Conservation (phyloP, 2,888 invertebrate genomes). For the Muscina levida region DNA sequence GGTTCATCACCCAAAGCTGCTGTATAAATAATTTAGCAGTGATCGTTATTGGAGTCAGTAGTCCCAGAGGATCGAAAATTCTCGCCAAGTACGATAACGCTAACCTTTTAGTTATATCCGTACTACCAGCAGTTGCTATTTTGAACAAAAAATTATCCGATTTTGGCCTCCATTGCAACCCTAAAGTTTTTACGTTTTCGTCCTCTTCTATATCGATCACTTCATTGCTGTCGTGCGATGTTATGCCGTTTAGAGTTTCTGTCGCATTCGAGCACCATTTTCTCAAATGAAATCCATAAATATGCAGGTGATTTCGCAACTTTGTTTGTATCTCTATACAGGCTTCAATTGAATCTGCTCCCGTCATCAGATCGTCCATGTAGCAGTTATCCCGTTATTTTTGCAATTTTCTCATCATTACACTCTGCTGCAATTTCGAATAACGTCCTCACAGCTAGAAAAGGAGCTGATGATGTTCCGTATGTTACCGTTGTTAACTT, state of each 20-base stretch:
- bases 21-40: too few relatives aligned
- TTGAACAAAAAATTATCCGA: too few relatives aligned
- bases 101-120: too few relatives aligned
- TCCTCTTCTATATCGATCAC: too few relatives aligned
- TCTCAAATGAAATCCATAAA: not conserved
- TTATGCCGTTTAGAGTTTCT: not conserved
- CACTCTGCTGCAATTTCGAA: slow-evolving; percentile 32
- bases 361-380: slow-evolving; percentile 53
- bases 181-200: too few relatives aligned
- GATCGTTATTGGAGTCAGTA: too few relatives aligned
- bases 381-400: slow-evolving; percentile 48
- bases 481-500: slow-evolving; percentile 69
- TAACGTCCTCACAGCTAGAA: slow-evolving; percentile 1
- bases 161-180: too few relatives aligned
- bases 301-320: not conserved
- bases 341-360: slow-evolving; percentile 23
- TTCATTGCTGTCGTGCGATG: too few relatives aligned
- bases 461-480: slow-evolving; percentile 67
- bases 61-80: too few relatives aligned
- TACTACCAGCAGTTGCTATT: too few relatives aligned
- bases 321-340: slow-evolving; percentile 19
- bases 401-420: slow-evolving; percentile 33
- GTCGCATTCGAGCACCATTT: not conserved
- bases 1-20: too few relatives aligned
- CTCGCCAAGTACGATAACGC: too few relatives aligned